Conservation (phyloP, 2,888 invertebrate genomes). For the Orthonevra nobilis region DNA sequence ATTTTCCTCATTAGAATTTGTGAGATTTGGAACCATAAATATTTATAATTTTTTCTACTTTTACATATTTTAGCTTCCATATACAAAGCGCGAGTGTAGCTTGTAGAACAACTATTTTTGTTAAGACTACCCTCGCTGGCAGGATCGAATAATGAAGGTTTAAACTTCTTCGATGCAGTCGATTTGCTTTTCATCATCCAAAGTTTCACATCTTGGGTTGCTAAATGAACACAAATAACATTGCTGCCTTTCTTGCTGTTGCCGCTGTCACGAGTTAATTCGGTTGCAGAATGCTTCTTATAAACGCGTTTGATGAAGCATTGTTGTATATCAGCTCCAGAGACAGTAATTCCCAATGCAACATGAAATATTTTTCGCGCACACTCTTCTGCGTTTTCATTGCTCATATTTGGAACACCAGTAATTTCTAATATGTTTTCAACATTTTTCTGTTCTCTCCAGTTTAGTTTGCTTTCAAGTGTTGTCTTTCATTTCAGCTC, state of each 20-base stretch:
- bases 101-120: too few species aligned
- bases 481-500: too few species aligned
- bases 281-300: background rate
- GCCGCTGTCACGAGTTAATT: background rate
- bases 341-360: too few species aligned
- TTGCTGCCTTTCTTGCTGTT: background rate
- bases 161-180: background rate
- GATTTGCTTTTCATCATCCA: slow-evolving; percentile 3
- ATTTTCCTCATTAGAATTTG: slow-evolving; percentile 9
- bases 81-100: too few species aligned
- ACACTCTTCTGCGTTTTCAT: too few species aligned
- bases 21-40: background rate
- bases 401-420: too few species aligned
- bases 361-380: too few species aligned
- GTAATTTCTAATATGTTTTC: too few species aligned
- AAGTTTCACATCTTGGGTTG: background rate
- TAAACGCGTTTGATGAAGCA: slow-evolving; percentile 1
- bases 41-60: background rate
- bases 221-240: background rate
- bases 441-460: too few species aligned
- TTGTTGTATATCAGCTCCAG: too few species aligned
- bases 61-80: background rate
- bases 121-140: background rate
- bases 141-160: background rate
- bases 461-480: too few species aligned